phyloP scores from a whole-genome alignment of 2,888 invertebrate species.

The Ethmia dodecea region DNA sequence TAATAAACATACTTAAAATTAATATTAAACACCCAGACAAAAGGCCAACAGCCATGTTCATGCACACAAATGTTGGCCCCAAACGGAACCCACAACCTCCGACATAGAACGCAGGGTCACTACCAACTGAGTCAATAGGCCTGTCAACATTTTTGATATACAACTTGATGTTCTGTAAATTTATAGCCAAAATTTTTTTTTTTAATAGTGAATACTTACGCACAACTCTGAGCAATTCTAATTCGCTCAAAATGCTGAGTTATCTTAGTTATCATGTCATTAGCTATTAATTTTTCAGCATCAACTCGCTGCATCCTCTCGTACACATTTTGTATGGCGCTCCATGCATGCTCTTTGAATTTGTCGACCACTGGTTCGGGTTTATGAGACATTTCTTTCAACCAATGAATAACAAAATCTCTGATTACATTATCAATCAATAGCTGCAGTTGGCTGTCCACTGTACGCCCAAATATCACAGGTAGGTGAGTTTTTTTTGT shows the following conservation, averaged over 20 bases:
- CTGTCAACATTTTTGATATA: no score
- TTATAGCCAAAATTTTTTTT: no score
- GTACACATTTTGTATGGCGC: conserved; percentile 84
- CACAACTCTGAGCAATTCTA: conserved; percentile 84
- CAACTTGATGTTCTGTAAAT: no score
- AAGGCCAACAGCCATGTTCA: no score
- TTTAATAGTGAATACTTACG: no score
- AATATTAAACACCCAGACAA: no score
- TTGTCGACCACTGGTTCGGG: conserved; percentile 80
- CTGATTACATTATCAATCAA: conserved; percentile 87
- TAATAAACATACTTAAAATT: no score
- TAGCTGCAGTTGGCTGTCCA: conserved; percentile 90
- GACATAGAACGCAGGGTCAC: no score
- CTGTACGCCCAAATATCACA: conserved; percentile 89
- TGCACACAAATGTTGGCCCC: no score
- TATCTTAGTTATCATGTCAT: conserved; percentile 88
- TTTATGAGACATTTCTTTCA: conserved; percentile 82
- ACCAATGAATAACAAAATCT: conserved; percentile 88
- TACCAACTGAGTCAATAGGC: no score
- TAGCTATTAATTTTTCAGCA: conserved; percentile 88
- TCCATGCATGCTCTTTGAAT: conserved; percentile 90
- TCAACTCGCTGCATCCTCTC: conserved; percentile 86
- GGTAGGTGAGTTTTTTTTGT: conserved; percentile 79
- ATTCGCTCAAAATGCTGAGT: conserved; percentile 92
- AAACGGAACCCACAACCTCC: no score